Evolutionary conservation across 2,113 vertebrate species (phyloP).

Genomic region (Bothrops jararaca): DNA sequence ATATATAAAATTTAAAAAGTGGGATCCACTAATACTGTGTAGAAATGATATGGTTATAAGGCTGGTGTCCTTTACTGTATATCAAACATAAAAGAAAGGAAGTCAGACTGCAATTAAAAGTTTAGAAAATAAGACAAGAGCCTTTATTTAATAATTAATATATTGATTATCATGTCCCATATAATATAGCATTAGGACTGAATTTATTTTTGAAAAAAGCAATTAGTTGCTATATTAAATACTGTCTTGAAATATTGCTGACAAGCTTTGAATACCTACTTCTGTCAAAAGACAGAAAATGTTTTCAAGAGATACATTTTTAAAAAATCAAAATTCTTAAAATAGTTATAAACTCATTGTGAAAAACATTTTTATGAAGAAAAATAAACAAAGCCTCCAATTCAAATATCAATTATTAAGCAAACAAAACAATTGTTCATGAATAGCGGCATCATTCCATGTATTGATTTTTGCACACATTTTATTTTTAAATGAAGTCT

Average conservation of each 20-base stretch:
- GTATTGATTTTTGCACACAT: constrained; percentile 10
- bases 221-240: not conserved
- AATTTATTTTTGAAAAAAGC: not conserved
- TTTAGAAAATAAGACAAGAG: not conserved
- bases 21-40: not conserved
- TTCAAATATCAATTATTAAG: constrained; percentile 1
- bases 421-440: not conserved
- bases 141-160: not conserved
- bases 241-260: not conserved
- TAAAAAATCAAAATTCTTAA: not conserved
- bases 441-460: not conserved
- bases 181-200: not conserved
- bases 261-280: not conserved
- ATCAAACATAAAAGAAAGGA: not conserved
- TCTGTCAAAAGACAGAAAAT: not conserved
- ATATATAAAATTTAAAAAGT: not conserved
- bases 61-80: not conserved
- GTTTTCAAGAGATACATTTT: not conserved
- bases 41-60: not conserved
- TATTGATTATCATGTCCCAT: not conserved
- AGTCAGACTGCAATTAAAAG: not conserved
- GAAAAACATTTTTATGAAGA: not conserved
- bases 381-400: not conserved
- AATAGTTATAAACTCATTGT: not conserved
- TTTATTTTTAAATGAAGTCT: constrained; percentile 9